These are phyloP conservation scores for Plagodis pulveraria DNA, from an alignment of 2,888 invertebrate genomes.

Conservation along the genomic window DNA sequence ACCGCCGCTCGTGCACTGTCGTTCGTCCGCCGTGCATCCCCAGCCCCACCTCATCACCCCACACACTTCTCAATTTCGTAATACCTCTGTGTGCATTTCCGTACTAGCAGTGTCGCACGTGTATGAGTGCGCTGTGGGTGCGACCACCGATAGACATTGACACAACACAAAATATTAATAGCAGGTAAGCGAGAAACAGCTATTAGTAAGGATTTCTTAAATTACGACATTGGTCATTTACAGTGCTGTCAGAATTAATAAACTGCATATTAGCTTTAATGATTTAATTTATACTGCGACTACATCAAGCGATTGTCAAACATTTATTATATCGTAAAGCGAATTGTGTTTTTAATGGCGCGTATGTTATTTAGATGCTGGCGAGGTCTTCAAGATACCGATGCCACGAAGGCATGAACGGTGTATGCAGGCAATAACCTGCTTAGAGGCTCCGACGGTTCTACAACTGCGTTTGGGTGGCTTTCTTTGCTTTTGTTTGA, in stretches of 20 bases:
- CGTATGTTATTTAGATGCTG: neutral
- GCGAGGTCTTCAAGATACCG: slow-evolving; percentile 1
- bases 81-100: slow-evolving; percentile 23
- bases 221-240: neutral
- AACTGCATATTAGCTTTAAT: neutral
- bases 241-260: neutral
- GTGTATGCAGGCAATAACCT: neutral
- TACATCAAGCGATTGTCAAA: neutral
- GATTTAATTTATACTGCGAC: neutral
- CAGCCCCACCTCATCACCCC: slow-evolving; percentile 49
- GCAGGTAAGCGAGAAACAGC: slow-evolving; percentile 19
- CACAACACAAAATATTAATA: slow-evolving; percentile 2
- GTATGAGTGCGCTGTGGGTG: slow-evolving; percentile 29
- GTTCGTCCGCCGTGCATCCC: slow-evolving; percentile 45
- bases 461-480: neutral
- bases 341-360: neutral
- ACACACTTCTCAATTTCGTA: slow-evolving; percentile 11
- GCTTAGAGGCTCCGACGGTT: neutral
- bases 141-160: slow-evolving; percentile 24
- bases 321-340: neutral
- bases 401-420: neutral
- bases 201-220: neutral
- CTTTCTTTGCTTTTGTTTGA: slow-evolving; percentile 1
- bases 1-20: slow-evolving; percentile 40
- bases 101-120: slow-evolving; percentile 31